Conservation (phyloP, 2,888 invertebrate genomes). For the Scaptomyza tumidula region DNA sequence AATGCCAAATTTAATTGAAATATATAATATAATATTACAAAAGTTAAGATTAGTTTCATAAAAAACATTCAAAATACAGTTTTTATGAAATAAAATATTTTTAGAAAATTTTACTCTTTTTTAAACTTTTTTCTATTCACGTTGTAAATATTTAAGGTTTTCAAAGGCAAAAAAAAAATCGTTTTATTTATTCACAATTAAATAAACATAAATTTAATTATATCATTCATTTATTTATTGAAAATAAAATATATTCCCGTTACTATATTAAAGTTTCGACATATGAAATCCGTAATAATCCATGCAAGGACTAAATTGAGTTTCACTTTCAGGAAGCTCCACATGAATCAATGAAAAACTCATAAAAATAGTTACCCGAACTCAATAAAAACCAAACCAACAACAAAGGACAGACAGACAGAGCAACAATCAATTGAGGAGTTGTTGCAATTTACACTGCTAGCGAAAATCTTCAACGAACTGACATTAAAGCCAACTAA, state of each 20-base stretch:
- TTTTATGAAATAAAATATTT: no score
- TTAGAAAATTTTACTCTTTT: no score
- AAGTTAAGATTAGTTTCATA: no score
- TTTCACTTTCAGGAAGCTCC: slow-evolving; percentile 32
- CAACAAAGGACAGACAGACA: slow-evolving; percentile 18
- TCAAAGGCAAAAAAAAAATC: no score
- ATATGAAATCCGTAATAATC: slow-evolving; percentile 6
- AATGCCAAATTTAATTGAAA: no score
- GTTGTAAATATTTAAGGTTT: no score
- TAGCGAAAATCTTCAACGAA: slow-evolving; percentile 62
- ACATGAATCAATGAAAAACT: slow-evolving; percentile 49
- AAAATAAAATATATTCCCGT: neutral
- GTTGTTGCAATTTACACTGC: slow-evolving; percentile 71
- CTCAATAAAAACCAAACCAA: slow-evolving; percentile 55
- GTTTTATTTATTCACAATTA: no score
- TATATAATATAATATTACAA: no score
- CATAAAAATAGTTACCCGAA: slow-evolving; percentile 66
- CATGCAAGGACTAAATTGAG: neutral
- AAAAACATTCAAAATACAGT: no score
- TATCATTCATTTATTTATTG: neutral
- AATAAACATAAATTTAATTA: no score
- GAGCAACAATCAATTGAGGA: slow-evolving; percentile 53
- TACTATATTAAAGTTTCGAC: neutral
- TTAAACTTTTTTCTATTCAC: no score
- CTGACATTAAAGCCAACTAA: slow-evolving; percentile 81